Evolutionary conservation across 2,797 vertebrate species (phyloP).

Genomic region (Danio albolineatus): DNA sequence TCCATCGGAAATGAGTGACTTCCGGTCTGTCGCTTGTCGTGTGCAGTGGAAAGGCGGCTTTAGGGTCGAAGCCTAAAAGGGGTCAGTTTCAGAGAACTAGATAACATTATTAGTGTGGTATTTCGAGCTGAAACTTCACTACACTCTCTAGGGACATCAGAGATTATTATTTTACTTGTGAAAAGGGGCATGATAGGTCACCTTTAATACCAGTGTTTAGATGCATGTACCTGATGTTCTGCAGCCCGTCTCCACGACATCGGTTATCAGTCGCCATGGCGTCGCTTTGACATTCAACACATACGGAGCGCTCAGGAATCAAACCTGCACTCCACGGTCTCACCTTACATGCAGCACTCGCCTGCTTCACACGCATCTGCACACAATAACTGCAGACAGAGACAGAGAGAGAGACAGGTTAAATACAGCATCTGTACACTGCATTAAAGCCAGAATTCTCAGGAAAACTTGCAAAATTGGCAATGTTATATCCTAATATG

Average conservation of each 20-base stretch:
- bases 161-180: too few relatives aligned
- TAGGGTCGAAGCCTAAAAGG: too few relatives aligned
- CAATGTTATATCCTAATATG: background rate
- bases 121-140: too few relatives aligned
- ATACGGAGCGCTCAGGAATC: conserved; percentile 76
- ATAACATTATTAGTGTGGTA: too few relatives aligned
- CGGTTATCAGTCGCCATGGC: conserved; percentile 71
- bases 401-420: background rate
- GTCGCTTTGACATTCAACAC: conserved; percentile 81
- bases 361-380: conserved; percentile 83
- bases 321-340: conserved; percentile 81
- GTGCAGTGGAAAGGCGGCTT: too few relatives aligned
- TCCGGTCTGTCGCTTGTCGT: too few relatives aligned
- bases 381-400: conserved; percentile 80
- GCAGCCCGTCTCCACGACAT: conserved; percentile 81
- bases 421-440: background rate
- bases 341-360: conserved; percentile 75
- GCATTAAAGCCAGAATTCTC: background rate
- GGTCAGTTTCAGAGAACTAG: too few relatives aligned
- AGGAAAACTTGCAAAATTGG: background rate
- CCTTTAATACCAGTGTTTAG: too few relatives aligned
- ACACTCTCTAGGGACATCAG: too few relatives aligned
- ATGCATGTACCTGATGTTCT: conserved; percentile 76
- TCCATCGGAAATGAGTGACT: too few relatives aligned
- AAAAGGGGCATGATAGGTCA: too few relatives aligned